Evolutionary conservation across 2,888 invertebrate genomes (phyloP).

Genomic region (Lissonota sp.): DNA sequence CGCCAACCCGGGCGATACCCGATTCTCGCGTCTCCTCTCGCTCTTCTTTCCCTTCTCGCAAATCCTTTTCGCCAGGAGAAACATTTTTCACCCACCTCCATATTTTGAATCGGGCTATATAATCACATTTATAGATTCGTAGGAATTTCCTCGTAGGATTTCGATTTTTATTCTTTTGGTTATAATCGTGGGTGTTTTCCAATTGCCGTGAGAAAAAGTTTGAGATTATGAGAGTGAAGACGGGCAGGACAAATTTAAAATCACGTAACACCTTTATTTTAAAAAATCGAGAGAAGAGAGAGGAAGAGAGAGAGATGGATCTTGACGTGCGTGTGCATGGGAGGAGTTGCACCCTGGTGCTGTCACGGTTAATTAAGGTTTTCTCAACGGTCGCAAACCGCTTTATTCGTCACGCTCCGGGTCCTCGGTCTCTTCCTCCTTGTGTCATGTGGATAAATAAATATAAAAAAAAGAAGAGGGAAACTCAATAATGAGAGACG

Average conservation of each 20-base stretch:
- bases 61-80: too few relatives aligned
- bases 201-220: neutral
- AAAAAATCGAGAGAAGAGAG: neutral
- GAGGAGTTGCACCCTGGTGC: conserved; percentile 35
- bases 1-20: too few relatives aligned
- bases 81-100: too few relatives aligned
- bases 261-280: conserved; percentile 26
- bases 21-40: too few relatives aligned
- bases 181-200: neutral
- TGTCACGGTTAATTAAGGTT: conserved; percentile 60
- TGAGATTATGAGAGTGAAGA: neutral
- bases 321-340: neutral
- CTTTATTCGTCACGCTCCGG: conserved; percentile 62
- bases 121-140: too few relatives aligned
- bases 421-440: conserved; percentile 54
- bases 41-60: too few relatives aligned
- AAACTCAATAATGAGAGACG: neutral
- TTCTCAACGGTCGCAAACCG: conserved; percentile 55
- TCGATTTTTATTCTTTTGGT: neutral
- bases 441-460: conserved; percentile 21
- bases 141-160: neutral
- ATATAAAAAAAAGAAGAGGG: conserved; percentile 10
- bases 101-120: too few relatives aligned
- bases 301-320: neutral
- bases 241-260: conserved; percentile 14